phyloP scores from a whole-genome alignment of 1,140 invertebrate genomes.

The Apis florea region DNA sequence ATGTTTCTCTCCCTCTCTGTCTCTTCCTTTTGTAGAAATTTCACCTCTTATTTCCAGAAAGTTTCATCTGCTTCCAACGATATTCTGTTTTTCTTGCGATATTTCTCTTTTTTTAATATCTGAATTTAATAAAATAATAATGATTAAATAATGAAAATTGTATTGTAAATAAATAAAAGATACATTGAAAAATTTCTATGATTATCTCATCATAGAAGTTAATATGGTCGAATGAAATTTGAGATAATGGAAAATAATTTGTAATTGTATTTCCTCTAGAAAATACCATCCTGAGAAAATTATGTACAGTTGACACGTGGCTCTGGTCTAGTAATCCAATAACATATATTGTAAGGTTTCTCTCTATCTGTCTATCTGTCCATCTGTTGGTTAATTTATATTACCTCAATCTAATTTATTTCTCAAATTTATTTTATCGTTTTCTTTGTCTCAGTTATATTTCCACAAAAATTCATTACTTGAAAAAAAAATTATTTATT shows the following conservation, averaged over 20 bases:
- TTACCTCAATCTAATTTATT: not conserved
- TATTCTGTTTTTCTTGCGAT: not conserved
- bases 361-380: too few relatives aligned
- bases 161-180: too few relatives aligned
- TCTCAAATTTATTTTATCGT: too few relatives aligned
- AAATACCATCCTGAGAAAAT: not conserved
- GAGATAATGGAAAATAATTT: not conserved
- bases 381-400: not conserved
- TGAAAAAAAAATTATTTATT: not conserved
- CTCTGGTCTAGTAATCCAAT: not conserved
- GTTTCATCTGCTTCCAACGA: too few relatives aligned
- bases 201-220: not conserved
- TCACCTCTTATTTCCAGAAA: not conserved
- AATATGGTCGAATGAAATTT: not conserved
- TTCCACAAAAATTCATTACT: too few relatives aligned
- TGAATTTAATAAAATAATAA: too few relatives aligned
- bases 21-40: not conserved
- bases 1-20: not conserved
- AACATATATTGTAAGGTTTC: not conserved
- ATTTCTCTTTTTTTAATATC: not conserved
- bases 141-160: too few relatives aligned
- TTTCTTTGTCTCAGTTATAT: not conserved
- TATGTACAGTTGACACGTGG: not conserved
- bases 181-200: not conserved
- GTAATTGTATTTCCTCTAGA: not conserved